phyloP scores from a whole-genome alignment of 2,888 invertebrate genomes.

The Dicyrtoma fusca region DNA sequence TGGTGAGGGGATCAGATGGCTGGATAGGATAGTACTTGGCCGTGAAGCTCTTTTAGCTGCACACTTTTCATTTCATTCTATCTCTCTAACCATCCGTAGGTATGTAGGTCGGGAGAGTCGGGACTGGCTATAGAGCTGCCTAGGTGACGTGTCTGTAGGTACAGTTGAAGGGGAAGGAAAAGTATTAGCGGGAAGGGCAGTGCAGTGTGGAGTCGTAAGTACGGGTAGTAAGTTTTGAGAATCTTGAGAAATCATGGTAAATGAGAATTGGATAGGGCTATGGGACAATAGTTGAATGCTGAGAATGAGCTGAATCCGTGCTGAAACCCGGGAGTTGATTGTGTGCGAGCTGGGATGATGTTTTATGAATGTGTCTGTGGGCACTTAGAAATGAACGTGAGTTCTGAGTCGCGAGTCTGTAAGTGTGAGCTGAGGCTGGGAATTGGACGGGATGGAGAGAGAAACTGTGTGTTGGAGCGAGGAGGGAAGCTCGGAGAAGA shows the following conservation, averaged over 20 bases:
- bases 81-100: background rate
- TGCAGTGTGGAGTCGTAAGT: too few species aligned
- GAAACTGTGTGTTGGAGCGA: background rate
- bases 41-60: conserved; percentile 28
- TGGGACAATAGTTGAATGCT: conserved; percentile 4
- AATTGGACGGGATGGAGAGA: conserved; percentile 3
- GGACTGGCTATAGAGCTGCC: too few species aligned
- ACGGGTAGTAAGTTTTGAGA: background rate
- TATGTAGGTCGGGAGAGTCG: conserved; percentile 8
- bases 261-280: conserved; percentile 6
- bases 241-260: conserved; percentile 8
- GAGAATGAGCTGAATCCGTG: conserved; percentile 9
- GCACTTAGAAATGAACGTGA: conserved; percentile 18
- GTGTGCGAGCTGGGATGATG: conserved; percentile 3
- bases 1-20: conserved; percentile 50
- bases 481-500: background rate
- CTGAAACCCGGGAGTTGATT: background rate
- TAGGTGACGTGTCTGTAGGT: too few species aligned
- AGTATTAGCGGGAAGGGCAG: too few species aligned
- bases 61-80: conserved; percentile 33
- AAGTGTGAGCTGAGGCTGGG: conserved; percentile 15
- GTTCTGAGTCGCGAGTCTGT: background rate
- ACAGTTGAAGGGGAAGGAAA: too few species aligned
- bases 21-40: conserved; percentile 27
- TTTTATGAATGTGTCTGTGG: conserved; percentile 22